These are phyloP conservation scores for Bettongia penicillata DNA, from an alignment of 2,113 vertebrate genomes.

Conservation along the genomic window DNA sequence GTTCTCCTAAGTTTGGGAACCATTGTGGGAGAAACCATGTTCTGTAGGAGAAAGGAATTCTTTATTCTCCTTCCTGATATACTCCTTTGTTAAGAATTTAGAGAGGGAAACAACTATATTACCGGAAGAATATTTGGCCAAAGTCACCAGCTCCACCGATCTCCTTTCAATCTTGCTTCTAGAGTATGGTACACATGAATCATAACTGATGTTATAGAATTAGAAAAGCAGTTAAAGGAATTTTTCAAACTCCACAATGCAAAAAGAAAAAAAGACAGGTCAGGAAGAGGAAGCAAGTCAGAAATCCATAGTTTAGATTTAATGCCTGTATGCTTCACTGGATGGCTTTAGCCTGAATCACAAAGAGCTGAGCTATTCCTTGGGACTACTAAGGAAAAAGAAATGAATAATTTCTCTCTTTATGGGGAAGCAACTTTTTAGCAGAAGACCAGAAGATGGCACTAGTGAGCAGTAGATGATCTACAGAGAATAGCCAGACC, in stretches of 20 bases:
- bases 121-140: neutral
- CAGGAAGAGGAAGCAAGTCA: neutral
- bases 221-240: neutral
- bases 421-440: neutral
- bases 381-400: neutral
- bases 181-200: too few species aligned
- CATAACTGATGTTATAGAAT: neutral
- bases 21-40: neutral
- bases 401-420: neutral
- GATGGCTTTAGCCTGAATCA: neutral
- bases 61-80: neutral
- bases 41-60: neutral
- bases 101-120: neutral
- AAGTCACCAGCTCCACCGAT: neutral
- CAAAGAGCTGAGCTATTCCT: neutral
- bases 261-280: neutral
- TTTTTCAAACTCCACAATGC: neutral
- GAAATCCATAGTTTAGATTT: neutral
- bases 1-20: neutral
- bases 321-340: neutral
- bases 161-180: too few species aligned
- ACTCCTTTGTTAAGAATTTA: neutral
- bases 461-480: neutral
- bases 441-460: neutral
- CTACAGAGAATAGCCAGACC: neutral